Percentiles rank a stretch among this genome's conserved stretches.
Evolutionary conservation across 2,888 invertebrate genomes (phyloP).

Genomic region (Anoncus sp.): DNA sequence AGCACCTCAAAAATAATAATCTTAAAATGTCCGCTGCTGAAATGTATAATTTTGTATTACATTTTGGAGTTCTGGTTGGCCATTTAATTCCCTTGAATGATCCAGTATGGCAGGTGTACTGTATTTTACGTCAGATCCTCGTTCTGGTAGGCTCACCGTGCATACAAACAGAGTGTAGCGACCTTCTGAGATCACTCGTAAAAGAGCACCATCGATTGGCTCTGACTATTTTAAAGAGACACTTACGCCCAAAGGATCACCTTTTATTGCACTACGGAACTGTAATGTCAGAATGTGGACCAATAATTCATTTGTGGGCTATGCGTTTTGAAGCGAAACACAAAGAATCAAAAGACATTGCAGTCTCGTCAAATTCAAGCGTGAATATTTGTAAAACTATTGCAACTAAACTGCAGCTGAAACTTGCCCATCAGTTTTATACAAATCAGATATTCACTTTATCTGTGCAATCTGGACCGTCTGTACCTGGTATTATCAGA

Average conservation of each 20-base stretch:
- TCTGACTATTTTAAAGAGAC: slow-evolving; percentile 25
- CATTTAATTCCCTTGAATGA: slow-evolving; percentile 39
- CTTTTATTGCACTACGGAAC: slow-evolving; percentile 27
- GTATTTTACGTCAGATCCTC: slow-evolving; percentile 38
- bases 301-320: slow-evolving; percentile 26
- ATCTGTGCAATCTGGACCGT: too few species aligned
- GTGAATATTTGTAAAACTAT: slow-evolving; percentile 23
- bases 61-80: slow-evolving; percentile 12
- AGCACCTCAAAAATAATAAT: slow-evolving; percentile 45
- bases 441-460: slow-evolving; percentile 10
- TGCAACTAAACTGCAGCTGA: slow-evolving; percentile 26
- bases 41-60: slow-evolving; percentile 1
- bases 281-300: slow-evolving; percentile 39
- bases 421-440: slow-evolving; percentile 34
- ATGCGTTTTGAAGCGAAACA: slow-evolving; percentile 32
- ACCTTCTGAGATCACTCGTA: slow-evolving; percentile 22
- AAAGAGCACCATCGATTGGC: slow-evolving; percentile 38
- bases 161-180: slow-evolving; percentile 31
- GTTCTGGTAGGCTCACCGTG: slow-evolving; percentile 23
- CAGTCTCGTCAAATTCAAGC: too few species aligned
- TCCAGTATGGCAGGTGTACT: slow-evolving; percentile 41
- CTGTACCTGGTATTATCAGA: too few species aligned
- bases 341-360: slow-evolving; percentile 15
- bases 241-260: slow-evolving; percentile 32
- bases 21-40: too few species aligned